Evolutionary conservation across 2,888 invertebrate species (phyloP).

Genomic region (Gisinianus flammeolus): DNA sequence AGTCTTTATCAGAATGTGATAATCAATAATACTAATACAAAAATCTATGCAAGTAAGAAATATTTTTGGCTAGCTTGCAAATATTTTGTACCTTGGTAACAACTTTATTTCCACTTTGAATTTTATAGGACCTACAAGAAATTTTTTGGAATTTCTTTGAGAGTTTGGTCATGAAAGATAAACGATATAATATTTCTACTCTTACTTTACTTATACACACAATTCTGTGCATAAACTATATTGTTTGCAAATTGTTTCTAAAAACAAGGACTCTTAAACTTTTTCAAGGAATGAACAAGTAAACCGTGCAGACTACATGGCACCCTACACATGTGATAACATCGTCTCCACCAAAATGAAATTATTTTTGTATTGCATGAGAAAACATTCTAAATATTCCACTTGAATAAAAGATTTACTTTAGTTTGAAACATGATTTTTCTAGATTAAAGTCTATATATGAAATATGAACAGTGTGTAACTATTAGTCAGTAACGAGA

Average conservation of each 20-base stretch:
- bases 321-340: slow-evolving; percentile 18
- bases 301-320: slow-evolving; percentile 24
- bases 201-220: too few species aligned
- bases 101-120: too few species aligned
- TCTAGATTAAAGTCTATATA: slow-evolving; percentile 1
- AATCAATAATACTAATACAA: too few species aligned
- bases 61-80: too few species aligned
- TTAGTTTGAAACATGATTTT: background rate
- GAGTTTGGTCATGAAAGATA: too few species aligned
- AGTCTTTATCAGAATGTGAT: too few species aligned
- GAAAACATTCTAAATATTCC: background rate
- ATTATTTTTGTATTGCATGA: slow-evolving; percentile 26
- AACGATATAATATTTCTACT: too few species aligned
- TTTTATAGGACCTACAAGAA: too few species aligned
- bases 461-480: background rate
- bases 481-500: background rate
- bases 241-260: slow-evolving; percentile 2
- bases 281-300: slow-evolving; percentile 1
- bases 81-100: too few species aligned
- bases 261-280: background rate
- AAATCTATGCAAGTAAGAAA: too few species aligned
- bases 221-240: too few species aligned
- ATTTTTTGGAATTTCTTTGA: too few species aligned
- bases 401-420: slow-evolving; percentile 11
- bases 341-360: slow-evolving; percentile 17